A percentile compares a stretch with the other conserved stretches of the same genome.
Evolutionary conservation across 2,888 invertebrate species (phyloP).

Genomic region (Cryptosula pallasiana): DNA sequence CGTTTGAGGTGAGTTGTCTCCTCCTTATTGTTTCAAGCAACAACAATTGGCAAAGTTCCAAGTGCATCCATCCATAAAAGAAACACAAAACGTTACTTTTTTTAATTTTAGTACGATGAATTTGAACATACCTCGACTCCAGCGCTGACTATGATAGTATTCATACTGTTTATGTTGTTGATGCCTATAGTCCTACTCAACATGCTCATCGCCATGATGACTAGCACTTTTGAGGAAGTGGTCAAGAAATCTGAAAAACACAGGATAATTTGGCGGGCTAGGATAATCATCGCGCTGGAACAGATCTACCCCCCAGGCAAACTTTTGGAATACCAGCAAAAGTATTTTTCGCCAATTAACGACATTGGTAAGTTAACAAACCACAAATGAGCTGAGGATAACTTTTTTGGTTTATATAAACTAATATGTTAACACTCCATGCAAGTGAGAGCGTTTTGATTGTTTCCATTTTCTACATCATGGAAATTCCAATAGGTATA

Average conservation of each 20-base stretch:
- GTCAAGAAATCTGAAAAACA: conserved; percentile 93
- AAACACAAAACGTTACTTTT: too few relatives aligned
- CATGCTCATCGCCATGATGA: conserved; percentile 99
- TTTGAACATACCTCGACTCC: conserved; percentile 82
- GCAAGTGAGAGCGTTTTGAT: too few relatives aligned
- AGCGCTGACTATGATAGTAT: conserved; percentile 87
- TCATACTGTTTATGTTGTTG: conserved; percentile 94
- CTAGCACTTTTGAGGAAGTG: conserved; percentile 88
- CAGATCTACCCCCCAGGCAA: conserved; percentile 84
- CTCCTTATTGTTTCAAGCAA: too few relatives aligned
- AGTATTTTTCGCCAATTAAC: too few relatives aligned
- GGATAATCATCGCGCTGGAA: conserved; percentile 93
- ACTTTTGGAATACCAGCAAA: conserved; percentile 83
- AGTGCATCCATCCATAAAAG: too few relatives aligned
- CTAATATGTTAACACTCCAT: too few relatives aligned
- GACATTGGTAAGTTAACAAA: too few relatives aligned
- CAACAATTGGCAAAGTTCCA: too few relatives aligned
- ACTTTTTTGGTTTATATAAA: too few relatives aligned
- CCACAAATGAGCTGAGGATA: too few relatives aligned
- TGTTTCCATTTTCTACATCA: too few relatives aligned
- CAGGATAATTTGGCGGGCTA: conserved; percentile 93
- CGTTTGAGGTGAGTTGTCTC: conserved; percentile 72
- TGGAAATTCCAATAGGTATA: too few relatives aligned
- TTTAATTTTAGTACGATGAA: conserved; percentile 65
- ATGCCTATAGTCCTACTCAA: conserved; percentile 92